Percentiles rank a stretch among this genome's conserved stretches.
Evolutionary conservation across 2,797 vertebrate genomes (phyloP).

Genomic region (Galaxias olidus): DNA sequence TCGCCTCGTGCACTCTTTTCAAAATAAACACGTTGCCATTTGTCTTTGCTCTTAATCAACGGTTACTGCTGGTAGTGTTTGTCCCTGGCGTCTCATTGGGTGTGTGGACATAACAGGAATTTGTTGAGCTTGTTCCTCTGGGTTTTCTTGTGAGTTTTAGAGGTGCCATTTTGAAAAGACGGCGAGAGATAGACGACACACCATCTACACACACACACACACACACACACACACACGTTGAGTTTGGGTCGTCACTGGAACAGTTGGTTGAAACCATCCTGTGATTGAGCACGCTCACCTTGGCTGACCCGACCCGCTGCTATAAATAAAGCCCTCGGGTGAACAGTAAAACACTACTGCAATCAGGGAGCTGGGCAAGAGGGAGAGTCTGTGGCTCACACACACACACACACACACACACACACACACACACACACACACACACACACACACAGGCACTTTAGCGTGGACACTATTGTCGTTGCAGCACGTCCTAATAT

Average conservation of each 20-base stretch:
- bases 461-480: too few species aligned
- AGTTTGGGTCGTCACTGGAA: background rate
- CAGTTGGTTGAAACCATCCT: background rate
- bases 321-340: conserved; percentile 11
- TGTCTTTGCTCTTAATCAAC: too few species aligned
- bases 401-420: conserved; percentile 8
- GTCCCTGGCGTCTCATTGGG: too few species aligned
- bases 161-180: too few species aligned
- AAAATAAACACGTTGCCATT: too few species aligned
- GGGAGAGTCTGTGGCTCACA: background rate
- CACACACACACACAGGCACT: conserved; percentile 3
- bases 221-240: conserved; percentile 1
- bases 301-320: background rate
- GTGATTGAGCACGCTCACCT: conserved; percentile 1
- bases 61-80: too few species aligned
- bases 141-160: too few species aligned
- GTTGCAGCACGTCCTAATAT: too few species aligned
- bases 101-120: too few species aligned
- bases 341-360: conserved; percentile 4
- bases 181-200: background rate
- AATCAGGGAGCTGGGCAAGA: background rate
- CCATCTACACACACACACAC: conserved; percentile 5
- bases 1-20: too few species aligned
- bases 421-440: background rate
- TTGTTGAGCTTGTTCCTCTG: too few species aligned